phyloP scores from a whole-genome alignment of 2,888 invertebrate species.

The Sinodicranocentrus sp. region DNA sequence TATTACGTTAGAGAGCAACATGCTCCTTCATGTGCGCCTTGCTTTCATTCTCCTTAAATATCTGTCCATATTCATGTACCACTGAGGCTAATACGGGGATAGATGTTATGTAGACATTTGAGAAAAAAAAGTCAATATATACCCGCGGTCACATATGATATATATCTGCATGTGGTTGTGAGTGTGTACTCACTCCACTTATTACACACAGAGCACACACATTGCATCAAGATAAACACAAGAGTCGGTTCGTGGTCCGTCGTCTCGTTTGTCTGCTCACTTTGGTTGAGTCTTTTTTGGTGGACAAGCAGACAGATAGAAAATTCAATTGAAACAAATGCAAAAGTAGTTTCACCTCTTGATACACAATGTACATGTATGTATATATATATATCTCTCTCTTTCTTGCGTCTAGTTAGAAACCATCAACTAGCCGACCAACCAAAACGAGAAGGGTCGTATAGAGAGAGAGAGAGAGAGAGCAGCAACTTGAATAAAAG shows the following conservation, averaged over 20 bases:
- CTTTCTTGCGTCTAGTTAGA: neutral
- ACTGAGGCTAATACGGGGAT: neutral
- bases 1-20: slow-evolving; percentile 39
- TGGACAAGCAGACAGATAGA: slow-evolving; percentile 42
- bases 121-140: slow-evolving; percentile 39
- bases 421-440: slow-evolving; percentile 2
- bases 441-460: slow-evolving; percentile 23
- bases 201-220: no score
- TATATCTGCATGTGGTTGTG: no score
- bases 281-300: slow-evolving; percentile 16
- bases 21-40: slow-evolving; percentile 27
- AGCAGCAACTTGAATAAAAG: slow-evolving; percentile 28
- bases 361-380: slow-evolving; percentile 2
- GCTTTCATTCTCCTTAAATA: slow-evolving; percentile 13
- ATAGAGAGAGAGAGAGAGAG: slow-evolving; percentile 14
- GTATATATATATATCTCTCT: slow-evolving; percentile 8
- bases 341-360: slow-evolving; percentile 43
- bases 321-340: slow-evolving; percentile 53
- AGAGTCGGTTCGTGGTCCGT: slow-evolving; percentile 13
- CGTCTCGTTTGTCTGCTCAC: slow-evolving; percentile 8
- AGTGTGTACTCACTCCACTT: slow-evolving; percentile 5
- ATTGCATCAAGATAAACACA: neutral
- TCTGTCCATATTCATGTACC: slow-evolving; percentile 27
- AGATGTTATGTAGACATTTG: slow-evolving; percentile 13
- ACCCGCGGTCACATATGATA: slow-evolving; percentile 24